Conservation (phyloP, 2,888 invertebrate genomes). For the Tortrix viridana region DNA sequence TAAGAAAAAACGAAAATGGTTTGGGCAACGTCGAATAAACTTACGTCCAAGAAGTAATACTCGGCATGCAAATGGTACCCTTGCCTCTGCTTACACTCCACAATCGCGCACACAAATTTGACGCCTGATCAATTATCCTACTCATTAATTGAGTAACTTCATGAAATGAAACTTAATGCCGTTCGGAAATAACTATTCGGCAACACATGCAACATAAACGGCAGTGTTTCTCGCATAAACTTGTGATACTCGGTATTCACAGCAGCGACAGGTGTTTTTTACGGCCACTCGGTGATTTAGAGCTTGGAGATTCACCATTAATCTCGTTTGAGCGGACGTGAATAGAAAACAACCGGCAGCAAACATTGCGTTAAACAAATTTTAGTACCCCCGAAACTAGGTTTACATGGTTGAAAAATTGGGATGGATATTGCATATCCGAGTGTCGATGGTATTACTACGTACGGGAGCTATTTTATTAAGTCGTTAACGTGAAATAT, state of each 20-base stretch:
- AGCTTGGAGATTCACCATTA: conserved; percentile 75
- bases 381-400: conserved; percentile 42
- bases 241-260: conserved; percentile 69
- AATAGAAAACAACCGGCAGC: conserved; percentile 58
- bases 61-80: too few relatives aligned
- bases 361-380: conserved; percentile 64
- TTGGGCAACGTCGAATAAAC: too few relatives aligned
- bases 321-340: conserved; percentile 74
- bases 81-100: too few relatives aligned
- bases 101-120: too few relatives aligned
- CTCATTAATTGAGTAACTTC: neutral
- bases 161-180: conserved; percentile 25
- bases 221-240: conserved; percentile 64
- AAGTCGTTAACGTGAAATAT: conserved; percentile 38
- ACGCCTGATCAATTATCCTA: too few relatives aligned
- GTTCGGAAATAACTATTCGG: conserved; percentile 24
- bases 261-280: conserved; percentile 81
- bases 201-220: conserved; percentile 54
- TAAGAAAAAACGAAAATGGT: too few relatives aligned
- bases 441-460: conserved; percentile 29
- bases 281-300: conserved; percentile 77
- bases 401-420: conserved; percentile 23
- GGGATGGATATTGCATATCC: conserved; percentile 27
- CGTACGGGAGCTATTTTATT: conserved; percentile 32
- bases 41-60: too few relatives aligned